Percentiles rank a stretch among this genome's conserved stretches.
Conservation (phyloP, 1,140 invertebrate genomes). For the Ctenoplectra terminalis region DNA sequence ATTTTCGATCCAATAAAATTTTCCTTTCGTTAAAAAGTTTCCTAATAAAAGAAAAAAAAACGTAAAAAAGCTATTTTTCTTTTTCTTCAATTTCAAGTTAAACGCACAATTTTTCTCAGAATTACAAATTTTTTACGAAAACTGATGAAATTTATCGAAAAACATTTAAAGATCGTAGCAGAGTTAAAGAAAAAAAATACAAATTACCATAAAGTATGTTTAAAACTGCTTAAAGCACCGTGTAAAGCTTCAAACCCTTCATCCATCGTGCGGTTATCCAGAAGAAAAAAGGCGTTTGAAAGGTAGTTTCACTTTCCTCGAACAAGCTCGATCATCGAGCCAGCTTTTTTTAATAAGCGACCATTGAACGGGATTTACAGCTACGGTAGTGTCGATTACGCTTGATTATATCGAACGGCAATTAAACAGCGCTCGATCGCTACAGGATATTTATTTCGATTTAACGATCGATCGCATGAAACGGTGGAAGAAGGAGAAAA, state of each 20-base stretch:
- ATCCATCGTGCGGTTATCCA: neutral
- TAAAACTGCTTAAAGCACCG: neutral
- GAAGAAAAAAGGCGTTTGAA: neutral
- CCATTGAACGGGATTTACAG: conserved; percentile 50
- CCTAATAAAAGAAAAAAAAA: too few species aligned
- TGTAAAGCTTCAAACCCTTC: neutral
- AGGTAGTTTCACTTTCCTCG: conserved; percentile 23
- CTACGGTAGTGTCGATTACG: conserved; percentile 46
- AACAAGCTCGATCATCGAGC: conserved; percentile 1
- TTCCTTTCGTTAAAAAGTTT: too few species aligned
- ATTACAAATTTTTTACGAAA: neutral
- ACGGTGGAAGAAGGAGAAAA: neutral
- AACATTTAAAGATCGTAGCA: too few species aligned
- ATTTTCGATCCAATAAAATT: too few species aligned
- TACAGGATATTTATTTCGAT: conserved; percentile 24
- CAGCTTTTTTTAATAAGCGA: conserved; percentile 32
- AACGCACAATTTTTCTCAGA: too few species aligned
- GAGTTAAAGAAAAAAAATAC: neutral
- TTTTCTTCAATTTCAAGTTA: too few species aligned
- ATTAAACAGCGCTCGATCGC: conserved; percentile 20
- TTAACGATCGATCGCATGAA: conserved; percentile 9
- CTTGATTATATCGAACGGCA: conserved; percentile 34
- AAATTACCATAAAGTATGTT: neutral
- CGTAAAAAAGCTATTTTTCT: too few species aligned
- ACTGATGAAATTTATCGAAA: neutral